Evolutionary conservation across 2,797 vertebrate genomes (phyloP), one percentile per base, ranked within the genome.

Genomic region (Hephaestus fuliginosus): DNA sequence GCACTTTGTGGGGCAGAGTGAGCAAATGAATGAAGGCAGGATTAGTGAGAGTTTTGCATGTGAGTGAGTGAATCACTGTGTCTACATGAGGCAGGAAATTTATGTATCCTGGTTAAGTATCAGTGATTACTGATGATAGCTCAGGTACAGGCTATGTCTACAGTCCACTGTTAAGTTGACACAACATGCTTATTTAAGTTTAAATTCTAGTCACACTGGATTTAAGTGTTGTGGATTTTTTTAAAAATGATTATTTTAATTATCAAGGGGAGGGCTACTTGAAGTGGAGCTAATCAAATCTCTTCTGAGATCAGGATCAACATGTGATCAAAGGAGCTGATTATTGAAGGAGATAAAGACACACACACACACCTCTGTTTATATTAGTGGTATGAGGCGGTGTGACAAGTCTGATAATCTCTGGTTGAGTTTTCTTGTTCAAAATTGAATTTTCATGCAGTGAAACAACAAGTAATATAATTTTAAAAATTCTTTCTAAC

Each of bases 21-120:
- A 64, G 25, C 33, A 67, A 5, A 70, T 63, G 3, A 77, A 74
- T 56, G 51, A 71, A 58, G 17, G 28, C 7, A 48, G 1, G 20
- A 46, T 20, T 2, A 61, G 30, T 20, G 7, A 9, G 3, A 9
- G 53, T 57, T 69, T 58, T 43, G 52, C 13, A 75, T 52, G 43
- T 46, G 51, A 68, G 30, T 12, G 57, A 81, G 51, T 78, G 58
- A 78, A 75, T 58, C 41, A 60, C 25, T 7, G 0, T 20, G 33
- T 66, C 53, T 63, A 70, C 64, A 60, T 7, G 17, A 78, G 33
- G 48, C 52, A 33, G 48, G 52, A 22, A 67, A 86, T 52, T 0
- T 61, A 53, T 61, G 15, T 20, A 70, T 64, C 30, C 72, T 44
- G 33, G 48, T 39, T 25, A 60, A 10, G 36, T 39, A 36, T 51